These are phyloP conservation scores for Palythoa heliodiscus DNA, from an alignment of 92 coral and sea anemone species.

Conservation along the genomic window DNA sequence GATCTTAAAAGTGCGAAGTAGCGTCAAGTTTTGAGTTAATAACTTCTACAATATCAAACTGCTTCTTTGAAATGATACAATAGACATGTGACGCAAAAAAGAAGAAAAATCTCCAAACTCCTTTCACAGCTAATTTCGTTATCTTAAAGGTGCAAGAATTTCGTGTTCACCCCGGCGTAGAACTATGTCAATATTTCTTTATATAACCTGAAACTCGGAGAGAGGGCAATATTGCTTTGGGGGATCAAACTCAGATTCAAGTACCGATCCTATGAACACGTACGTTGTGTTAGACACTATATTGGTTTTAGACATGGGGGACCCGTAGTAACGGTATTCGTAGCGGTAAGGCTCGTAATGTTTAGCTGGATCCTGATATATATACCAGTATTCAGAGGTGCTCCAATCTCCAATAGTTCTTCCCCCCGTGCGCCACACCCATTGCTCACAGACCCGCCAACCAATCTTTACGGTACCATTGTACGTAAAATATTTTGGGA, in stretches of 20 bases:
- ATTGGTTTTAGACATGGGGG: slow-evolving; percentile 19
- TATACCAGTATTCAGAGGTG: slow-evolving; percentile 47
- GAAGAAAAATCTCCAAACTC: background rate
- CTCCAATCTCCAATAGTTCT: slow-evolving; percentile 33
- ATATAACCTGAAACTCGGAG: slow-evolving; percentile 17
- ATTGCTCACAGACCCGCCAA: slow-evolving; percentile 58
- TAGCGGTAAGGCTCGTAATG: slow-evolving; percentile 27
- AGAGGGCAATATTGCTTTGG: slow-evolving; percentile 12
- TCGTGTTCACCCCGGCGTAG: background rate
- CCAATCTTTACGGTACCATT: slow-evolving; percentile 50
- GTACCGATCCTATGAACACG: background rate
- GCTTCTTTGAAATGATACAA: too few relatives aligned
- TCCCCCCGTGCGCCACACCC: slow-evolving; percentile 75
- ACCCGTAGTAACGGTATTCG: slow-evolving; percentile 21
- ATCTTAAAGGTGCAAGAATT: too few relatives aligned
- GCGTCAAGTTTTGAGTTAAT: too few relatives aligned
- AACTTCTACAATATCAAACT: too few relatives aligned
- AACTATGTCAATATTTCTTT: background rate
- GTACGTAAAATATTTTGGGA: slow-evolving; percentile 57
- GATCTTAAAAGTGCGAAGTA: too few relatives aligned
- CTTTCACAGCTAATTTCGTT: background rate
- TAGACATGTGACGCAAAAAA: too few relatives aligned
- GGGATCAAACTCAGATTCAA: slow-evolving; percentile 23
- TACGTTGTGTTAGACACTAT: slow-evolving; percentile 16
- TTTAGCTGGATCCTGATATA: background rate